These are phyloP conservation scores for Pseudochromis fuscus DNA, from an alignment of 2,797 vertebrate species.

Conservation along the genomic window DNA sequence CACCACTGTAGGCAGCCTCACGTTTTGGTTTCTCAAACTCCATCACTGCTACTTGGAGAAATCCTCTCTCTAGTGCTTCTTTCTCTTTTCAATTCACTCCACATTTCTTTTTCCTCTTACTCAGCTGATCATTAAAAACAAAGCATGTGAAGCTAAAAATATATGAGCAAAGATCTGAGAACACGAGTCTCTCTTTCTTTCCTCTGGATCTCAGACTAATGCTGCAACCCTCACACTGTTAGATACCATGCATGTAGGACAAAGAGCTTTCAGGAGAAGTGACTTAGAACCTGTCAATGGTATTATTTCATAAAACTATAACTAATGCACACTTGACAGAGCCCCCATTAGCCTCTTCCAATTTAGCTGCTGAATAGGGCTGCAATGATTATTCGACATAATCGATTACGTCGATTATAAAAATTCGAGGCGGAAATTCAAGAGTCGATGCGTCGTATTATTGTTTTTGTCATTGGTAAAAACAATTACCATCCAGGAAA, in stretches of 20 bases:
- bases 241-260: not conserved
- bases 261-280: not conserved
- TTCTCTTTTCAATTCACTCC: not conserved
- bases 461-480: too few relatives aligned
- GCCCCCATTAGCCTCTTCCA: not conserved
- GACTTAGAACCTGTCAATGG: not conserved
- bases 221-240: too few relatives aligned
- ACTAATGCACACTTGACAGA: not conserved
- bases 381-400: too few relatives aligned
- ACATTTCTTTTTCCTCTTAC: not conserved
- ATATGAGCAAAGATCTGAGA: not conserved
- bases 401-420: too few relatives aligned
- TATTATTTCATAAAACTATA: not conserved
- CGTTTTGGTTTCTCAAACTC: not conserved
- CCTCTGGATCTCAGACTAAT: not conserved
- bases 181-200: not conserved
- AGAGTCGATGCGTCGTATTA: too few relatives aligned
- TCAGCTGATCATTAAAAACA: slow-evolving; percentile 24
- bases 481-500: too few relatives aligned
- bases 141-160: slow-evolving; percentile 25
- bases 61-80: not conserved
- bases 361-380: not conserved
- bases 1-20: not conserved
- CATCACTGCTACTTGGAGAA: not conserved
- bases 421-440: too few relatives aligned